A percentile compares a stretch with the other conserved stretches of the same genome.
Evolutionary conservation across 2,113 vertebrate species (phyloP).

Genomic region (Aviceda subcristata): DNA sequence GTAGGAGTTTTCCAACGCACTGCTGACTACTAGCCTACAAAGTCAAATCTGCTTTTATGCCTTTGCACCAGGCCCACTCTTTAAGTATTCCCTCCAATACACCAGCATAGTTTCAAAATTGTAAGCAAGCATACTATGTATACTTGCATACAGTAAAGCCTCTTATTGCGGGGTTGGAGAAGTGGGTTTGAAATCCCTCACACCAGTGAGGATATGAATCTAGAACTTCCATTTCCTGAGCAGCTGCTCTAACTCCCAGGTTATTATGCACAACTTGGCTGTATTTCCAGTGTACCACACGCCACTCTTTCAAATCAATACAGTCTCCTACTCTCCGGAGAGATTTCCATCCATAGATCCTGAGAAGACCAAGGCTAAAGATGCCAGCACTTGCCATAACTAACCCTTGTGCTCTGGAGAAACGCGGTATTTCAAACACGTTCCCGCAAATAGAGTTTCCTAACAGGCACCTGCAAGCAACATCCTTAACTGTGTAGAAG

Average conservation of each 20-base stretch:
- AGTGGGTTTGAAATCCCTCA: background rate
- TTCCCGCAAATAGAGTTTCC: background rate
- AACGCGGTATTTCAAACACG: background rate
- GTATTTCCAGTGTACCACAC: background rate
- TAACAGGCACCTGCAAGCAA: background rate
- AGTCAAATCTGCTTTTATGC: background rate
- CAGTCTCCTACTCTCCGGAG: background rate
- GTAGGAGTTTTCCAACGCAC: background rate
- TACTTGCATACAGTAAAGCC: background rate
- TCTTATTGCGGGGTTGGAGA: background rate
- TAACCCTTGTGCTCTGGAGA: background rate
- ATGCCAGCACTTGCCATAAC: background rate
- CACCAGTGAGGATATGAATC: accelerated
- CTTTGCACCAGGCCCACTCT: background rate
- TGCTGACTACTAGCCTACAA: background rate
- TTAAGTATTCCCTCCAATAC: background rate
- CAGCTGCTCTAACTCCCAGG: background rate
- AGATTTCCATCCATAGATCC: background rate
- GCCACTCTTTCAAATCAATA: background rate
- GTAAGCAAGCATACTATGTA: background rate
- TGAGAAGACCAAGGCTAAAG: background rate
- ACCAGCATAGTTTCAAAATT: background rate
- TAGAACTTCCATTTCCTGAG: background rate
- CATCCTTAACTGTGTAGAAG: background rate
- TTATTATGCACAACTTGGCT: background rate